phyloP scores from a whole-genome alignment of 2,888 invertebrate species.

The Parasteatoda lunata region DNA sequence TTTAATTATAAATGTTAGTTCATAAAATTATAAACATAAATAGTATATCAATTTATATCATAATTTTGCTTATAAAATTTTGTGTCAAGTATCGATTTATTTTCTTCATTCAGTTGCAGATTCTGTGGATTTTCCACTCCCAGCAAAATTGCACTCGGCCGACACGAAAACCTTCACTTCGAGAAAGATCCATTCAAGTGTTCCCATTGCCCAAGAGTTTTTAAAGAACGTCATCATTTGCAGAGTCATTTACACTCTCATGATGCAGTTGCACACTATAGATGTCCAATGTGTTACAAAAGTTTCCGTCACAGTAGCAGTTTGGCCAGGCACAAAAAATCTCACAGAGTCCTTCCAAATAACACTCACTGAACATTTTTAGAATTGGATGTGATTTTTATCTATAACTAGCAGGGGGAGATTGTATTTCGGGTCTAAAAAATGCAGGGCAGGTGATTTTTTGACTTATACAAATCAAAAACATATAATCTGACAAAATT shows the following conservation, averaged over 20 bases:
- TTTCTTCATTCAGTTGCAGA: slow-evolving; percentile 24
- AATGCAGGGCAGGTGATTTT: too few relatives aligned
- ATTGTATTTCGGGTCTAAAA: too few relatives aligned
- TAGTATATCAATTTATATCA: too few relatives aligned
- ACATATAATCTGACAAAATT: too few relatives aligned
- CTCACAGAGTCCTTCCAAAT: slow-evolving; percentile 15
- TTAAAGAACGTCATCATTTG: slow-evolving; percentile 27
- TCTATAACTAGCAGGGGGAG: too few relatives aligned
- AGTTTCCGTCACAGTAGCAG: slow-evolving; percentile 57
- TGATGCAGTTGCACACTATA: slow-evolving; percentile 29
- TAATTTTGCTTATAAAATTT: too few relatives aligned
- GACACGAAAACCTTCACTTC: slow-evolving; percentile 22
- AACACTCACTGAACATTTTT: neutral
- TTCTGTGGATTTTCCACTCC: slow-evolving; percentile 17
- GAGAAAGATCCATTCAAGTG: slow-evolving; percentile 13
- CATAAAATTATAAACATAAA: too few relatives aligned
- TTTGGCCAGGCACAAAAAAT: slow-evolving; percentile 51
- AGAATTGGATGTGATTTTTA: too few relatives aligned
- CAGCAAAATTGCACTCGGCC: neutral
- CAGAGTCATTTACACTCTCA: slow-evolving; percentile 52
- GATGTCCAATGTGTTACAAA: slow-evolving; percentile 17
- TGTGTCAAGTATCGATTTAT: neutral
- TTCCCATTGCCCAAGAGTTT: slow-evolving; percentile 24
- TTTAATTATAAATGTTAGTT: too few relatives aligned
- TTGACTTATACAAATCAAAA: too few relatives aligned